Conservation (phyloP, 2,797 vertebrate species). For the Ficedula albicollis region DNA sequence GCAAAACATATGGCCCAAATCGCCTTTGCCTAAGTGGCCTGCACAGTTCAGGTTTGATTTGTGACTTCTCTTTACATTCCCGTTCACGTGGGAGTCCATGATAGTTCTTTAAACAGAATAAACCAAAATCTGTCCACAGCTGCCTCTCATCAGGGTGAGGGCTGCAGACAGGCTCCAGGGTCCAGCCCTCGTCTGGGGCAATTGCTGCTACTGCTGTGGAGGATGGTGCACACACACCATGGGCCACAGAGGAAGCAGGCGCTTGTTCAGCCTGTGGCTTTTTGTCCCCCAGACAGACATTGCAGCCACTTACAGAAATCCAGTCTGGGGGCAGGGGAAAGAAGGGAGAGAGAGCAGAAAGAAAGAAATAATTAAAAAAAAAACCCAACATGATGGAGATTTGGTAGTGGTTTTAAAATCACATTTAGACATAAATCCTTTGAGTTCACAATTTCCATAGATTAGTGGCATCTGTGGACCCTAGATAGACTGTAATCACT, state of each 20-base stretch:
- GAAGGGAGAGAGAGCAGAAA: background rate
- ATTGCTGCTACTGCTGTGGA: constrained; percentile 38
- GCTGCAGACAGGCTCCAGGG: constrained; percentile 41
- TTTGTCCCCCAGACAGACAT: background rate
- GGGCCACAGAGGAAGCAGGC: background rate
- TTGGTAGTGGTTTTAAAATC: constrained; percentile 61
- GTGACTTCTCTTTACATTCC: constrained; percentile 63
- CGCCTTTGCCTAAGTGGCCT: constrained; percentile 44
- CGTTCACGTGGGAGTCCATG: constrained; percentile 54
- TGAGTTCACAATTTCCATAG: constrained; percentile 61
- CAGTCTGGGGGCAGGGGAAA: background rate
- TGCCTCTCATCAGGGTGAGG: constrained; percentile 73
- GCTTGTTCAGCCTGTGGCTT: background rate
- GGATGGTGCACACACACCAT: background rate
- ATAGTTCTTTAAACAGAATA: constrained; percentile 60
- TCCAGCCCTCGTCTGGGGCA: background rate
- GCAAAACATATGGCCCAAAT: constrained; percentile 69
- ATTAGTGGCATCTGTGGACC: constrained; percentile 72
- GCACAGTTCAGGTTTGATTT: constrained; percentile 63
- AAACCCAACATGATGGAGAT: background rate
- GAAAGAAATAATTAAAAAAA: background rate
- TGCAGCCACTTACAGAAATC: background rate
- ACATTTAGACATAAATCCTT: constrained; percentile 68
- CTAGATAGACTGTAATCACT: constrained; percentile 67
- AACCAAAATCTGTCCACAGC: constrained; percentile 52